Conservation (phyloP, 2,888 invertebrate genomes). For the Selenia dentaria region DNA sequence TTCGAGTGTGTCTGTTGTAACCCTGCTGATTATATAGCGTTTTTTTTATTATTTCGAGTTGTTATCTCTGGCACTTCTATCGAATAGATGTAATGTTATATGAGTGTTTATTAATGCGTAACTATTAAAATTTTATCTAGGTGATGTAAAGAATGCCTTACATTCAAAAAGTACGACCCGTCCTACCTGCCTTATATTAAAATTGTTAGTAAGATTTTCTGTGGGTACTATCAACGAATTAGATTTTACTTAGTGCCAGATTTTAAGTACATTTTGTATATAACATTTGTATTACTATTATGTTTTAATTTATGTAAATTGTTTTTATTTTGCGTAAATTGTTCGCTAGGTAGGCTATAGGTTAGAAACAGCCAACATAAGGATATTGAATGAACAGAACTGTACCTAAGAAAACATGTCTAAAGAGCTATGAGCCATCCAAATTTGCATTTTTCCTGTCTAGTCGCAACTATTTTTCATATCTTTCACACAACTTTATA, state of each 20-base stretch:
- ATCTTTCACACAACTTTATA: conserved; percentile 30
- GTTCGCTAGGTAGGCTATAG: conserved; percentile 10
- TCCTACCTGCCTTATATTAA: conserved; percentile 69
- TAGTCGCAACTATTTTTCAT: conserved; percentile 49
- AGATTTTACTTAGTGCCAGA: conserved; percentile 68
- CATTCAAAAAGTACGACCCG: conserved; percentile 64
- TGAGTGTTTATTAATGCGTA: no score
- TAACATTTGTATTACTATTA: conserved; percentile 6
- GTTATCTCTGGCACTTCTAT: conserved; percentile 15
- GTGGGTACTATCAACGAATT: conserved; percentile 72
- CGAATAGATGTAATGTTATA: neutral
- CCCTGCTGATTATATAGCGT: no score
- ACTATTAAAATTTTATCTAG: no score
- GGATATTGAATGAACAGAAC: conserved; percentile 14
- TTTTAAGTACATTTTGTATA: conserved; percentile 64
- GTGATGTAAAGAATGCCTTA: no score
- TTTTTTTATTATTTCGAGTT: no score
- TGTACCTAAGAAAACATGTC: conserved; percentile 24
- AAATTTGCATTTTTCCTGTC: conserved; percentile 52
- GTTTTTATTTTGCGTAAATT: conserved; percentile 24
- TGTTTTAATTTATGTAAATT: conserved; percentile 40
- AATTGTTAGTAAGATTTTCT: conserved; percentile 41
- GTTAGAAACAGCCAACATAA: conserved; percentile 24
- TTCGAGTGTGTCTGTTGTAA: no score
- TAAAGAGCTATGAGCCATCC: conserved; percentile 34